Percentiles rank a stretch among this genome's conserved stretches.
Evolutionary conservation across 2,797 vertebrate species (phyloP).

Genomic region (Pitangus sulphuratus): DNA sequence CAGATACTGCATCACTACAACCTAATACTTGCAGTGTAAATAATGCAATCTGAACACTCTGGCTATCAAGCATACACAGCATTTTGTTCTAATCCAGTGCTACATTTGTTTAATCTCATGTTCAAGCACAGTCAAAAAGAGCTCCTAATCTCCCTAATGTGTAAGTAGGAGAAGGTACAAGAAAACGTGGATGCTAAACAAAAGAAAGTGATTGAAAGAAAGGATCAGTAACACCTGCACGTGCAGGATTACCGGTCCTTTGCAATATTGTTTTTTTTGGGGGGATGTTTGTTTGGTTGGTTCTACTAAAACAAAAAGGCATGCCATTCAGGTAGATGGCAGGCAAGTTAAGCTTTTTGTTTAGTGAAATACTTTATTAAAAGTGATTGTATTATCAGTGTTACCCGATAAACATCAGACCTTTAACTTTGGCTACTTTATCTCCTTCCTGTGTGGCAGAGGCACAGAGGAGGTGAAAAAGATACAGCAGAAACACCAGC

Average conservation of each 20-base stretch:
- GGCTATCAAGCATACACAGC: not conserved
- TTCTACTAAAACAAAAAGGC: not conserved
- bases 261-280: not conserved
- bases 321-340: not conserved
- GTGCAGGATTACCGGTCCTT: not conserved
- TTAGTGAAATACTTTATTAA: not conserved
- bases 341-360: not conserved
- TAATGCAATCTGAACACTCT: not conserved
- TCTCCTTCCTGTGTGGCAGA: not conserved
- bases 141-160: not conserved
- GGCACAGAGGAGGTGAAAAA: not conserved
- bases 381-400: fast-evolving
- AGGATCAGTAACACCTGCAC: not conserved
- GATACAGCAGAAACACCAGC: not conserved
- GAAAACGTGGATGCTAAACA: not conserved
- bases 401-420: fast-evolving
- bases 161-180: not conserved
- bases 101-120: not conserved
- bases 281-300: not conserved
- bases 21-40: not conserved
- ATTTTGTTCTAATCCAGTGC: not conserved
- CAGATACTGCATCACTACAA: fast-evolving
- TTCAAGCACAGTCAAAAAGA: not conserved
- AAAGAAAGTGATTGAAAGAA: not conserved
- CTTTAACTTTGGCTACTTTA: not conserved